A percentile compares a stretch with the other conserved stretches of the same genome.
These are phyloP conservation scores for Formica exsecta DNA, from an alignment of 1,140 invertebrate genomes.

Conservation along the genomic window DNA sequence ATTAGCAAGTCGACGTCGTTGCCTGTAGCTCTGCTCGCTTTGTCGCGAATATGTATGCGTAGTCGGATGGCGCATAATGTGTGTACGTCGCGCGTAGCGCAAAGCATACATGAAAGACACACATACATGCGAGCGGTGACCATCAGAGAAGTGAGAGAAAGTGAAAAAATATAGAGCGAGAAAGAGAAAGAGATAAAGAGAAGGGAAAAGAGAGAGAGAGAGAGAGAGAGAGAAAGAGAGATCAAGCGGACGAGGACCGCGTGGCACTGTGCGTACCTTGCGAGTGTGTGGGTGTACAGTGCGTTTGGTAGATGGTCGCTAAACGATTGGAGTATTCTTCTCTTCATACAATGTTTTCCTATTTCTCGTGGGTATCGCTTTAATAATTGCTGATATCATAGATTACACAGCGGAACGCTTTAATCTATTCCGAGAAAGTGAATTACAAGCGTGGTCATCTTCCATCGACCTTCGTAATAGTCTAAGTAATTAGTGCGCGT, in stretches of 20 bases:
- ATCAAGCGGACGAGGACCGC: neutral
- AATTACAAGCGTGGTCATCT: conserved; percentile 4
- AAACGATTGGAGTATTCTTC: neutral
- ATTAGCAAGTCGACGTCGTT: conserved; percentile 54
- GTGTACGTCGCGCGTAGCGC: neutral
- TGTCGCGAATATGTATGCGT: neutral
- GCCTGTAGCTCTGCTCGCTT: neutral
- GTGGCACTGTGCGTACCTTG: neutral
- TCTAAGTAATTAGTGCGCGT: conserved; percentile 22
- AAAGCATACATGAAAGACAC: conserved; percentile 40
- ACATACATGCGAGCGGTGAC: neutral
- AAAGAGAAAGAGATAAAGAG: neutral
- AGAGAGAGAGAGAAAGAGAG: neutral
- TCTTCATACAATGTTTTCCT: neutral
- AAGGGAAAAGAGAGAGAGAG: neutral
- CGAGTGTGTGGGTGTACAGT: neutral
- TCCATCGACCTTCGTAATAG: neutral
- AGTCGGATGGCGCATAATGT: neutral
- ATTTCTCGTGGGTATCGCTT: neutral
- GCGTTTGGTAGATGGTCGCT: neutral
- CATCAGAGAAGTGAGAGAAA: conserved; percentile 15
- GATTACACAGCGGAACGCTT: neutral
- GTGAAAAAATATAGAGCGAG: neutral
- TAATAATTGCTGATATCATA: neutral
- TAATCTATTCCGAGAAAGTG: conserved; percentile 3